Evolutionary conservation across 2,888 invertebrate species (phyloP).

Genomic region (Anthophora plumipes): DNA sequence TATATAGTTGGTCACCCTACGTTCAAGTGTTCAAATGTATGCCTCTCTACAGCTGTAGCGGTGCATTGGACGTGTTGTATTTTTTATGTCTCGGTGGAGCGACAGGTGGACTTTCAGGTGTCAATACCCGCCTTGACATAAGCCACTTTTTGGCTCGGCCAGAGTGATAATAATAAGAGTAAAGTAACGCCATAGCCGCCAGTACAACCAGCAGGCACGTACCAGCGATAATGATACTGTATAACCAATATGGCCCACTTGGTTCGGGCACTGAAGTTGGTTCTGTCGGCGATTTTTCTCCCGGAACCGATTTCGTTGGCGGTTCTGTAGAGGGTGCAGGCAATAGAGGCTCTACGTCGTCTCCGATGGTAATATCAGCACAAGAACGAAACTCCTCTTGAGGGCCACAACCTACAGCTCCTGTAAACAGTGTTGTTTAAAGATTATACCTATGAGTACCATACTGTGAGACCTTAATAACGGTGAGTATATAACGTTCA

Average conservation of each 20-base stretch:
- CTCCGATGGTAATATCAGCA: slow-evolving; percentile 91
- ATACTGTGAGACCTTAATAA: background rate
- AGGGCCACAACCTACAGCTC: slow-evolving; percentile 94
- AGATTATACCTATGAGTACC: background rate
- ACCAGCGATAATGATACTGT: slow-evolving; percentile 86
- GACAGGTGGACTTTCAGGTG: slow-evolving; percentile 77
- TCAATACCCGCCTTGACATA: slow-evolving; percentile 80
- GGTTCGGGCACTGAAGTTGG: slow-evolving; percentile 85
- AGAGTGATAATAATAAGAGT: slow-evolving; percentile 91
- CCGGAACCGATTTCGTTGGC: slow-evolving; percentile 84
- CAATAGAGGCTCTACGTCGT: slow-evolving; percentile 84
- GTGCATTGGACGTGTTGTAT: slow-evolving; percentile 66
- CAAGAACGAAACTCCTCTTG: slow-evolving; percentile 96
- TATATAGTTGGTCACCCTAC: slow-evolving; percentile 20
- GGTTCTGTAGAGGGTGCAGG: slow-evolving; percentile 85
- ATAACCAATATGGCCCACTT: slow-evolving; percentile 77
- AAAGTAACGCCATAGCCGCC: slow-evolving; percentile 88
- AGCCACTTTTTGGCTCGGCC: slow-evolving; percentile 89
- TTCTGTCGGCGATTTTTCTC: slow-evolving; percentile 81
- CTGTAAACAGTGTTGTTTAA: slow-evolving; percentile 80
- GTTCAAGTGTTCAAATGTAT: slow-evolving; percentile 23
- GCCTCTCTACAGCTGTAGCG: slow-evolving; percentile 62
- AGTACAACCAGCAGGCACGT: slow-evolving; percentile 89
- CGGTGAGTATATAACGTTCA: background rate
- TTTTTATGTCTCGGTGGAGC: slow-evolving; percentile 82